Percentiles rank a stretch among this genome's conserved stretches.
These are phyloP conservation scores for Ophiothrix spiculata DNA, from an alignment of 35 echinoderm and acorn worm species.

Conservation along the genomic window DNA sequence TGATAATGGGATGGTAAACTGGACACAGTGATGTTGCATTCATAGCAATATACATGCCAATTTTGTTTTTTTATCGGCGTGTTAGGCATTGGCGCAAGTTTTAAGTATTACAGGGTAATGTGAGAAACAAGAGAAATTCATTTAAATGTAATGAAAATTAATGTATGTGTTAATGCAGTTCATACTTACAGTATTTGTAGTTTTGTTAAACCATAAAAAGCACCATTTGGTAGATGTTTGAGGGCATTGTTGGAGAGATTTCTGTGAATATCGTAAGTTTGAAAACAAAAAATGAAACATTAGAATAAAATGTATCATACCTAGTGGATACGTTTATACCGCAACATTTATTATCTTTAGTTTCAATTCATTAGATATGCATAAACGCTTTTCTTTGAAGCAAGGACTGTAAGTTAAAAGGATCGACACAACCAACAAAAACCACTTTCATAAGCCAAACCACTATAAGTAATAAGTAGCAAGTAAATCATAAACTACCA, in stretches of 20 bases:
- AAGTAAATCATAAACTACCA: too few species aligned
- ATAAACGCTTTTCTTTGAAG: not conserved
- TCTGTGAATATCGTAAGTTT: too few species aligned
- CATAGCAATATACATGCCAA: too few species aligned
- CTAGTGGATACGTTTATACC: not conserved
- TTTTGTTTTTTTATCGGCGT: too few species aligned
- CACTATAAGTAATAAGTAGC: not conserved
- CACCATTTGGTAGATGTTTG: not conserved
- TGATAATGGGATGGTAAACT: too few species aligned
- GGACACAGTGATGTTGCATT: too few species aligned
- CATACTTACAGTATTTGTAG: conserved; percentile 32
- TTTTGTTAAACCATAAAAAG: conserved; percentile 35
- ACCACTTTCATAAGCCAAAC: not conserved
- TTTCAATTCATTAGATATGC: not conserved
- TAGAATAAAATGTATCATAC: conserved; percentile 18
- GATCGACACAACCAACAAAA: not conserved
- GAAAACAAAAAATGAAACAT: conserved; percentile 2
- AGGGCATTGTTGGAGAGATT: conserved; percentile 33
- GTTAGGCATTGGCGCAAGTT: too few species aligned
- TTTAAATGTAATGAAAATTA: not conserved
- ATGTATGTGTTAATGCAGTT: not conserved
- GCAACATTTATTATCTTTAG: not conserved
- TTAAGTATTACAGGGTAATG: too few species aligned
- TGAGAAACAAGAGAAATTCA: not conserved
- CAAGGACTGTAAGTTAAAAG: not conserved